Conservation (phyloP, 2,888 invertebrate species). For the Sarcophaga subvicina region DNA sequence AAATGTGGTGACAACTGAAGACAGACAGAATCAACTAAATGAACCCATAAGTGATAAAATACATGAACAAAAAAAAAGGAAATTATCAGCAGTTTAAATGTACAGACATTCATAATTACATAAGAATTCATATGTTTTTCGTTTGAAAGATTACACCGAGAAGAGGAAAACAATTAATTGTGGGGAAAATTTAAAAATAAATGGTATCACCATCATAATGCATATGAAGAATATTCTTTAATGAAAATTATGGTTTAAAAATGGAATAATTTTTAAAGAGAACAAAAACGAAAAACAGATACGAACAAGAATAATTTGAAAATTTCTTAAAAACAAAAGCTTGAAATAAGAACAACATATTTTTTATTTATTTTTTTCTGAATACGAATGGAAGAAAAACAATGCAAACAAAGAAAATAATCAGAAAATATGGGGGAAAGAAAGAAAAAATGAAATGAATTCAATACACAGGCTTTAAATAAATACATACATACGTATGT, state of each 20-base stretch:
- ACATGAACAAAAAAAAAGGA: background rate
- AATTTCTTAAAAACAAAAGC: constrained; percentile 1
- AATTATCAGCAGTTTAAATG: constrained; percentile 34
- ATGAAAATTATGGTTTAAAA: background rate
- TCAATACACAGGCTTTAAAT: constrained; percentile 10
- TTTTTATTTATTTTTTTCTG: too few species aligned
- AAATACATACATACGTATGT: constrained; percentile 7
- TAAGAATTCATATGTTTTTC: constrained; percentile 28
- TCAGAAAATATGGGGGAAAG: constrained; percentile 44
- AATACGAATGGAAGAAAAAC: background rate
- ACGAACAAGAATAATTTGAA: background rate
- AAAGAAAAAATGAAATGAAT: constrained; percentile 33
- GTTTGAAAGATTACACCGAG: background rate
- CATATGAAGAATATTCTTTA: background rate
- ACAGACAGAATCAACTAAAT: constrained; percentile 12
- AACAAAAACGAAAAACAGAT: background rate
- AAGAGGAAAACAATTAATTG: too few species aligned
- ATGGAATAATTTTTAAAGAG: background rate
- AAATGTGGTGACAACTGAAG: constrained; percentile 21
- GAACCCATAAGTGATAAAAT: constrained; percentile 41
- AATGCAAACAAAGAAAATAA: constrained; percentile 57
- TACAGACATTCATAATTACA: constrained; percentile 12
- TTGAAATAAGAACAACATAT: background rate
- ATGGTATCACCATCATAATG: background rate
- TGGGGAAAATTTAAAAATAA: too few species aligned